A percentile compares a stretch with the other conserved stretches of the same genome.
These are phyloP conservation scores for Macrobrachium nipponense DNA, from an alignment of 1,140 invertebrate species.

Conservation along the genomic window DNA sequence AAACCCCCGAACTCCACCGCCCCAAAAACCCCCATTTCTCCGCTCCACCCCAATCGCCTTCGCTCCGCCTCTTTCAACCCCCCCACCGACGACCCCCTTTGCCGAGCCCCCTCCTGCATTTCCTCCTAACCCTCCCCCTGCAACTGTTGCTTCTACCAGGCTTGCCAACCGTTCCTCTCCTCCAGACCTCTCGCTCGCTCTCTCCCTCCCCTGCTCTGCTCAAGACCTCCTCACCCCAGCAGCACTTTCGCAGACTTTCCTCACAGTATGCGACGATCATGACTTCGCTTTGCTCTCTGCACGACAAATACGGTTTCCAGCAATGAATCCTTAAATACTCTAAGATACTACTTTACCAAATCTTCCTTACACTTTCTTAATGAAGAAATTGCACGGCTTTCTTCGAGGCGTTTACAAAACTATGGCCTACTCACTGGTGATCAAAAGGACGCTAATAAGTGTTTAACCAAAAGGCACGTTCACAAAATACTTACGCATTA, in stretches of 20 bases:
- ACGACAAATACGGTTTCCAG: too few relatives aligned
- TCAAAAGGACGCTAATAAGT: too few relatives aligned
- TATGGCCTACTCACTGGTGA: too few relatives aligned
- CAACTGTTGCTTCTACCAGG: slow-evolving; percentile 57
- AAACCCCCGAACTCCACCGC: neutral
- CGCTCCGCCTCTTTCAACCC: slow-evolving; percentile 3
- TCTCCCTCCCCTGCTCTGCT: neutral
- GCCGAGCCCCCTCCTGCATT: neutral
- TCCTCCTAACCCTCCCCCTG: slow-evolving; percentile 46
- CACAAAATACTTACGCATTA: too few relatives aligned
- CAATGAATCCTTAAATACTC: too few relatives aligned
- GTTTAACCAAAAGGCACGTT: too few relatives aligned
- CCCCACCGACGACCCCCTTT: neutral
- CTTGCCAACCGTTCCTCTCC: slow-evolving; percentile 46
- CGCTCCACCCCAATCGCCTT: slow-evolving; percentile 40
- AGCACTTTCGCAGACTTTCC: neutral
- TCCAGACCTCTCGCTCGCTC: neutral
- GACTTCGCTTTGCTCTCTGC: too few relatives aligned
- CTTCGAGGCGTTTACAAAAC: too few relatives aligned
- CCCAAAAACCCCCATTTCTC: slow-evolving; percentile 23
- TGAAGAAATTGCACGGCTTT: too few relatives aligned
- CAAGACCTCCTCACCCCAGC: neutral
- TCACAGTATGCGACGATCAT: too few relatives aligned
- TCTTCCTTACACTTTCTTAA: too few relatives aligned
- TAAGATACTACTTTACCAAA: too few relatives aligned